Base-by-base conservation (phyloP, 1,140 invertebrate genomes). In the Aphelinus certus region DNA sequence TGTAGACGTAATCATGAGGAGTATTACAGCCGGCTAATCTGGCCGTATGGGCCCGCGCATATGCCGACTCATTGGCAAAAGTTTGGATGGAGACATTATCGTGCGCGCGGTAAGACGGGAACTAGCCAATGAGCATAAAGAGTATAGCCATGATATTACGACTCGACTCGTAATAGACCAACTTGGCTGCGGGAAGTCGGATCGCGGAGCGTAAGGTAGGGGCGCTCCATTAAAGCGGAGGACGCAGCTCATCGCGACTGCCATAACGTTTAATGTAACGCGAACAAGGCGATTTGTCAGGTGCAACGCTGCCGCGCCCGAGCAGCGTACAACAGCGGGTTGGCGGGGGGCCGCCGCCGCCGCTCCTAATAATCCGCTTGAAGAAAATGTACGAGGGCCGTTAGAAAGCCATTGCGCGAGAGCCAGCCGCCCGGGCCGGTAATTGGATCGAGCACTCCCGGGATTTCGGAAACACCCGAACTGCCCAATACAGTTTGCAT, bases 381-480 rank as follows among this genome's bases (percentile, higher is more conserved):
- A 26, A 71, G 56, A 71, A 76, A 71, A 76, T 26, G 61, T 43
- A 48, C 45, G 58, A 63, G 51, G 51, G 4, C 51, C 4, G 51
- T 9, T 53, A 53, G 4, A 56, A 43, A 43, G 48, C 47, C 69
- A 71, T 71, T 55, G 42, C 3, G 5, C 53, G 61, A 45, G 45
- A 26, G 26, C 26, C 26, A 26, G 26, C 26, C 26, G 26, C 26
- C 26, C 26, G 26, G 49, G 51, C 42, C 60, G 71, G 63, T 79
- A 79, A 79, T 79, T 79, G 77, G 79, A 79, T 79, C 73, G 71
- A 76, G 77, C 73, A 77, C 75, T 77, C 70, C 62, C 77, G 73
- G 77, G 75, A 79, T 79, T 78, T 79, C 75, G 77, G 77, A 78
- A 79, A 79, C 77, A 79, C 71, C 69, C 75, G 58, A 78, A 79